Conservation (phyloP, 2,797 vertebrate species). For the Bradypodion ventrale region DNA sequence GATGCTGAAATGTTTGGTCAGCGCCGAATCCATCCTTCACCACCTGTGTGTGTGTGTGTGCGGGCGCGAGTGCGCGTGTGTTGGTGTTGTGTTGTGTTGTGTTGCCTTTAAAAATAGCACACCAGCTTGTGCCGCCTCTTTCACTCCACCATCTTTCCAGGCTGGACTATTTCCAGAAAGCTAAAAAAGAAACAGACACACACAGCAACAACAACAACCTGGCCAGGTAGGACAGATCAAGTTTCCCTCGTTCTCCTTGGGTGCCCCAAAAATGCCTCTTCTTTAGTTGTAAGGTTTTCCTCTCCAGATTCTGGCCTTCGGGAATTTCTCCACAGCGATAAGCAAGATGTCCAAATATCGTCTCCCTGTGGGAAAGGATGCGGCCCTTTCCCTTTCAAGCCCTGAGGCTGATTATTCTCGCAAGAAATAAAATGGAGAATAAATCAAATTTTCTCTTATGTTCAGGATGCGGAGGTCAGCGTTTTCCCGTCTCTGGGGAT, state of each 20-base stretch:
- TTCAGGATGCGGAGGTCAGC: not conserved
- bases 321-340: not conserved
- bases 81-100: too few relatives aligned
- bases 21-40: too few relatives aligned
- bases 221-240: not conserved
- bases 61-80: too few relatives aligned
- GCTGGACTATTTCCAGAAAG: not conserved
- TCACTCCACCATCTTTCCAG: not conserved
- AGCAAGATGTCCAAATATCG: not conserved
- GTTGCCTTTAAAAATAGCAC: not conserved
- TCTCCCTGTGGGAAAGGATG: not conserved
- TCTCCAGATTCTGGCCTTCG: accelerated
- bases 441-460: not conserved
- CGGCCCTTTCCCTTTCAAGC: too few relatives aligned
- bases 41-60: too few relatives aligned
- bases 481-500: not conserved
- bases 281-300: not conserved
- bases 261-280: not conserved
- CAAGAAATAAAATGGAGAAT: too few relatives aligned
- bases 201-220: not conserved
- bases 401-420: too few relatives aligned
- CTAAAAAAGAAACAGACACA: too few relatives aligned
- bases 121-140: too few relatives aligned
- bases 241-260: too few relatives aligned
- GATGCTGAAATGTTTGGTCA: too few relatives aligned